These are phyloP conservation scores for Periplaneta americana DNA, from an alignment of 1,140 invertebrate genomes.

Conservation along the genomic window DNA sequence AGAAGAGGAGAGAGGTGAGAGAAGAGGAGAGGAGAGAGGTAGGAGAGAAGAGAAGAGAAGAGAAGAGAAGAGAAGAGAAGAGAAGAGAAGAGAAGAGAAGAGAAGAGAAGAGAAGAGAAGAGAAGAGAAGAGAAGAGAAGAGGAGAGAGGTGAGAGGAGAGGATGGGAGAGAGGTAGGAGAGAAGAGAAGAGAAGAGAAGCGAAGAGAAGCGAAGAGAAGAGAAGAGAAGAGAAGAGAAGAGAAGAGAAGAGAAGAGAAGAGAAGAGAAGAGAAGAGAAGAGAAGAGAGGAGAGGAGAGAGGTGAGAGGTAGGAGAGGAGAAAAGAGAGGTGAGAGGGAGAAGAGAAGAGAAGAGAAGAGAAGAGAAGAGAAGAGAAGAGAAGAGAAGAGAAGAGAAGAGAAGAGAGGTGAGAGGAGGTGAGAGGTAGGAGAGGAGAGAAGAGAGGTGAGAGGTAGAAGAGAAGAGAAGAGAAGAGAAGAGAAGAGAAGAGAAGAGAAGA, in stretches of 20 bases:
- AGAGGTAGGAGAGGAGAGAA: no score
- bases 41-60: no score
- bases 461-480: neutral
- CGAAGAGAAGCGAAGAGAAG: neutral
- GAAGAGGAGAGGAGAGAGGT: neutral
- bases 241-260: neutral
- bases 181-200: no score
- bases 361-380: neutral
- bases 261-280: neutral
- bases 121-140: neutral
- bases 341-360: neutral
- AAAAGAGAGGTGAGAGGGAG: no score
- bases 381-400: neutral
- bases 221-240: neutral
- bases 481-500: neutral
- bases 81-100: neutral
- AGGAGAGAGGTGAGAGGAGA: neutral
- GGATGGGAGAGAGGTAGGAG: no score
- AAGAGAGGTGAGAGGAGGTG: no score
- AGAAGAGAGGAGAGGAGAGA: no score
- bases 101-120: neutral
- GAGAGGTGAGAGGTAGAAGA: neutral
- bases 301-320: no score
- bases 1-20: neutral
- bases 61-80: no score